These are phyloP conservation scores for Ariopsis seemanni DNA, from an alignment of 2,113 vertebrate genomes.

Conservation along the genomic window DNA sequence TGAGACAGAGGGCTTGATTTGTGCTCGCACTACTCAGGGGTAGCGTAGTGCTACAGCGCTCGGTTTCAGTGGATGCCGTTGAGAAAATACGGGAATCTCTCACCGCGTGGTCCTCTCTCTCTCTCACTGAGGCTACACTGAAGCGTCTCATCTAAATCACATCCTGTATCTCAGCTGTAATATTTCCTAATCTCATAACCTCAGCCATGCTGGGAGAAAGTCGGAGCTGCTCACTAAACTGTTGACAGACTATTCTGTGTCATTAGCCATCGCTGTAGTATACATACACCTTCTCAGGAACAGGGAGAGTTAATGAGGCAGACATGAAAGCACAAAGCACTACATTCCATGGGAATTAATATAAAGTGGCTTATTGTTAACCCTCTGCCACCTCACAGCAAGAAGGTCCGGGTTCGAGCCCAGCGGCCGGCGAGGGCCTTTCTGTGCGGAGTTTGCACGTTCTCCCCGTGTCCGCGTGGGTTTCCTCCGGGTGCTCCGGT, in stretches of 20 bases:
- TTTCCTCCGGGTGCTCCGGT: too few species aligned
- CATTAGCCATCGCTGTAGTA: background rate
- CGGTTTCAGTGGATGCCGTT: conserved; percentile 15
- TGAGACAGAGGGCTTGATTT: conserved; percentile 21
- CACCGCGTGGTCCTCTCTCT: conserved; percentile 25
- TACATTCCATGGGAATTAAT: conserved; percentile 59
- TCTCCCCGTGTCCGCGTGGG: too few species aligned
- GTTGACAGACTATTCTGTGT: conserved; percentile 3
- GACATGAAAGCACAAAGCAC: conserved; percentile 62
- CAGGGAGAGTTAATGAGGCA: conserved; percentile 54
- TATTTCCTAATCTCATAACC: conserved; percentile 65
- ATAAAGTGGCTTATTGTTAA: background rate
- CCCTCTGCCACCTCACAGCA: too few species aligned
- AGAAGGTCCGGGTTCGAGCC: too few species aligned
- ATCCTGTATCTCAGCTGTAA: conserved; percentile 59
- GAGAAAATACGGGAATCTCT: conserved; percentile 24
- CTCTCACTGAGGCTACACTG: conserved; percentile 17
- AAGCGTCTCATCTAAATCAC: conserved; percentile 64
- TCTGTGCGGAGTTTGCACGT: too few species aligned
- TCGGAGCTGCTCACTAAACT: background rate
- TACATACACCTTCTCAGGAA: background rate
- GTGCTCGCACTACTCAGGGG: conserved; percentile 20
- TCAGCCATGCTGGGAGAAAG: conserved; percentile 19
- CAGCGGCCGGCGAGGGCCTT: too few species aligned
- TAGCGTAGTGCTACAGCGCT: conserved; percentile 9